A percentile compares a stretch with the other conserved stretches of the same genome.
Evolutionary conservation across 2,113 vertebrate species (phyloP).

Genomic region (Pterophyllum scalare): DNA sequence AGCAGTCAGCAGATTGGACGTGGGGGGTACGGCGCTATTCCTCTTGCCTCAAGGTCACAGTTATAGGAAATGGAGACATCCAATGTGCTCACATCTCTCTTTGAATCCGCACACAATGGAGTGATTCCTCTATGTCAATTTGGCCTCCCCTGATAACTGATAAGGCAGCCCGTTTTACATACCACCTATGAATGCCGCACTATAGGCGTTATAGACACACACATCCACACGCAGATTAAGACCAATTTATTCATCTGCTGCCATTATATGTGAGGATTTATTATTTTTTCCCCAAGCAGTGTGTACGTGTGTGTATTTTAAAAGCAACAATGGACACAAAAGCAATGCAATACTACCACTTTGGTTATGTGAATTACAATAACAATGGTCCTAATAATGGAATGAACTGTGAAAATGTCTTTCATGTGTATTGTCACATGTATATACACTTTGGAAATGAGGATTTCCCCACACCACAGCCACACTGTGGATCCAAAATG

Average conservation of each 20-base stretch:
- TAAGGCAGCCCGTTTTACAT: constrained; percentile 71
- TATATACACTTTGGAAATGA: neutral
- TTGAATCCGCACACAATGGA: constrained; percentile 76
- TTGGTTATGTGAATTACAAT: constrained; percentile 66
- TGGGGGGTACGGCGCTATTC: constrained; percentile 44
- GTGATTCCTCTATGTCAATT: constrained; percentile 77
- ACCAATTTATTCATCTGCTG: constrained; percentile 74
- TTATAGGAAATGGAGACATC: constrained; percentile 80
- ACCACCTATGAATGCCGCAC: constrained; percentile 73
- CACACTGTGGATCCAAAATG: constrained; percentile 7
- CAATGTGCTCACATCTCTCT: constrained; percentile 75
- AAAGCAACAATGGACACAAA: constrained; percentile 73
- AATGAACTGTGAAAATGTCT: constrained; percentile 63
- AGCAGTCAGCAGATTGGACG: constrained; percentile 75
- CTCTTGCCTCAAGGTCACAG: constrained; percentile 76
- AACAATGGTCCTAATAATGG: constrained; percentile 63
- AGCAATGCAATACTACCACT: constrained; percentile 59
- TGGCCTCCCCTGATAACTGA: constrained; percentile 74
- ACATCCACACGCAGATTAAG: constrained; percentile 61
- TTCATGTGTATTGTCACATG: constrained; percentile 32
- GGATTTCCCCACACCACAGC: constrained; percentile 9
- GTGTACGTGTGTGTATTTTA: constrained; percentile 56
- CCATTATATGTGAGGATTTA: constrained; percentile 73
- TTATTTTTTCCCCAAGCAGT: constrained; percentile 53
- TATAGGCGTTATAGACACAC: constrained; percentile 56